These are phyloP conservation scores for Lytechinus variegatus DNA, from an alignment of 35 echinoderm and acorn worm genomes.

Conservation along the genomic window DNA sequence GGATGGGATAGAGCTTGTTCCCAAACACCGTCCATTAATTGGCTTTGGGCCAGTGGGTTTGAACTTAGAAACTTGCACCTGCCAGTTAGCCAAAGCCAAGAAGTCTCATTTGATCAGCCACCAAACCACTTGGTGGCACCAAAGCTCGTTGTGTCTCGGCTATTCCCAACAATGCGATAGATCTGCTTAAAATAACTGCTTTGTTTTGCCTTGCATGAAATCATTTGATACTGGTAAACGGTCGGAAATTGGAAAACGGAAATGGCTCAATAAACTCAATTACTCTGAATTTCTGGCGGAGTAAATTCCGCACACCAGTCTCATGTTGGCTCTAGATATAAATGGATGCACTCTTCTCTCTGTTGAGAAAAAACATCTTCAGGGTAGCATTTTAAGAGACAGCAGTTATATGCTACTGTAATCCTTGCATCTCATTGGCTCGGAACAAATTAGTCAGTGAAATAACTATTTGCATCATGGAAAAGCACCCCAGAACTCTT, in stretches of 20 bases:
- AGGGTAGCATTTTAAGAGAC: no score
- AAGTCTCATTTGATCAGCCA: not conserved
- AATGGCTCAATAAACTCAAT: not conserved
- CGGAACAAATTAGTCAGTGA: no score
- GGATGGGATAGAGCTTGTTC: not conserved
- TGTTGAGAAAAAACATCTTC: not conserved
- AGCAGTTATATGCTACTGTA: no score
- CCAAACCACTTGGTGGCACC: not conserved
- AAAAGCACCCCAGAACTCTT: no score
- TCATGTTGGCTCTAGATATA: not conserved
- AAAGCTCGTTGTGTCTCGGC: not conserved
- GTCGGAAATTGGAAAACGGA: not conserved
- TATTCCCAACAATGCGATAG: not conserved
- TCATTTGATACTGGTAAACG: not conserved
- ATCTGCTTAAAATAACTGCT: not conserved
- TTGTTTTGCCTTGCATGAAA: not conserved
- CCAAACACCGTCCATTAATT: not conserved
- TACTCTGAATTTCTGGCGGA: not conserved
- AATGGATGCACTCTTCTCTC: not conserved
- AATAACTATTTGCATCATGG: no score
- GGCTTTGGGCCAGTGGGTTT: not conserved
- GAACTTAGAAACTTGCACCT: not conserved
- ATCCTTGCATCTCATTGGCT: no score
- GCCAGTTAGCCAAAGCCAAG: not conserved
- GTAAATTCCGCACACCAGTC: not conserved